These are phyloP conservation scores for Orycteropus afer DNA, from an alignment of 2,113 vertebrate genomes.

Conservation along the genomic window DNA sequence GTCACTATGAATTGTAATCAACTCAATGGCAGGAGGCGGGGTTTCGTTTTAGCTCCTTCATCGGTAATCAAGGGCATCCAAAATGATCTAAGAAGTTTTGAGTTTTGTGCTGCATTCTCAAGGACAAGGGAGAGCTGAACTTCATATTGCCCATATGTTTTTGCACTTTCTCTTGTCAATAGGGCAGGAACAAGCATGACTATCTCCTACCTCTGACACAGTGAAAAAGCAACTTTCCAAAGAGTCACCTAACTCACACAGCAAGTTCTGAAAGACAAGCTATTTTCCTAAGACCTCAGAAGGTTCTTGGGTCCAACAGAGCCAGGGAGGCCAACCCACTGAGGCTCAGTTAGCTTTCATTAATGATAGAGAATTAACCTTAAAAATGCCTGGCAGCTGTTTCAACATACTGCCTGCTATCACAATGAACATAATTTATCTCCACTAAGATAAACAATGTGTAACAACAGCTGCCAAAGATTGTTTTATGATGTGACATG, in stretches of 20 bases:
- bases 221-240: background rate
- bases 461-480: slow-evolving; percentile 80
- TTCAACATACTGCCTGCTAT: slow-evolving; percentile 54
- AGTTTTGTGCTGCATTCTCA: background rate
- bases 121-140: background rate
- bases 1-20: too few relatives aligned
- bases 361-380: slow-evolving; percentile 76
- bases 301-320: background rate
- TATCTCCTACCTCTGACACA: background rate
- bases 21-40: too few relatives aligned
- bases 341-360: background rate
- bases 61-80: background rate
- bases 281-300: background rate
- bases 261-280: background rate
- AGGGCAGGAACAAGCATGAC: too few relatives aligned
- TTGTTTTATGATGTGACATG: background rate
- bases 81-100: background rate
- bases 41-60: too few relatives aligned
- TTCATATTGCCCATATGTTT: too few relatives aligned
- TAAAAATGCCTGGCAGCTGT: slow-evolving; percentile 78
- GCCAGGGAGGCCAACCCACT: background rate
- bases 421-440: background rate
- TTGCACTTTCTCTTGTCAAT: background rate
- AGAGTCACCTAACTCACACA: background rate
- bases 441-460: slow-evolving; percentile 71